These are phyloP conservation scores for Toxostoma redivivum DNA, from an alignment of 2,113 vertebrate species.

Conservation along the genomic window DNA sequence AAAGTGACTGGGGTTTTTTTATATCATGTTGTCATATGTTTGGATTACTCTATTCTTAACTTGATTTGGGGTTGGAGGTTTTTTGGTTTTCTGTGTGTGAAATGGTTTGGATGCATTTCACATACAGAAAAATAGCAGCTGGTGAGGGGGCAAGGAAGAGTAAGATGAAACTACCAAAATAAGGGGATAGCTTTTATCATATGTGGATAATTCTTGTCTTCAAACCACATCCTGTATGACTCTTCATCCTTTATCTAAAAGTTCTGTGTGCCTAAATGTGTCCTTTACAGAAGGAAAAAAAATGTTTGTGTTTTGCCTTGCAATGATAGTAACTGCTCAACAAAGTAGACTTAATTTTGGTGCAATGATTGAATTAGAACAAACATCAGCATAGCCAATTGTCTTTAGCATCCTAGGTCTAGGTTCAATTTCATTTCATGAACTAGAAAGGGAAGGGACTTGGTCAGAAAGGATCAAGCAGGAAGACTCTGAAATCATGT, in stretches of 20 bases:
- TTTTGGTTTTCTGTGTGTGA: not conserved
- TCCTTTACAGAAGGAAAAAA: not conserved
- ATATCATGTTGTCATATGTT: not conserved
- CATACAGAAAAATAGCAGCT: conserved; percentile 57
- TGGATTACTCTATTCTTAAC: conserved; percentile 30
- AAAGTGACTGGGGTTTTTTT: not conserved
- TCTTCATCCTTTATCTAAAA: not conserved
- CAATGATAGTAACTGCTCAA: not conserved
- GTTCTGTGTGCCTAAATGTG: not conserved
- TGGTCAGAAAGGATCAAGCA: not conserved
- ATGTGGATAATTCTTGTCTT: not conserved
- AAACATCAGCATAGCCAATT: not conserved
- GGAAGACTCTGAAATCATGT: not conserved
- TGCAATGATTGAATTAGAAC: not conserved
- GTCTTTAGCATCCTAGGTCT: not conserved
- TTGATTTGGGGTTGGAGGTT: not conserved
- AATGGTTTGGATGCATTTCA: conserved; percentile 22
- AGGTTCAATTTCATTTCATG: not conserved
- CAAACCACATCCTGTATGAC: not conserved
- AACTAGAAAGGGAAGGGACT: not conserved
- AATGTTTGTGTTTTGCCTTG: not conserved
- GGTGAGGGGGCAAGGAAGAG: conserved; percentile 43
- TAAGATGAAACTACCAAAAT: conserved; percentile 40
- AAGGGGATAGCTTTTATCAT: not conserved
- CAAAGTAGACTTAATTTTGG: not conserved